Base-by-base conservation (phyloP, 2,888 invertebrate genomes). In the Tuta absoluta region DNA sequence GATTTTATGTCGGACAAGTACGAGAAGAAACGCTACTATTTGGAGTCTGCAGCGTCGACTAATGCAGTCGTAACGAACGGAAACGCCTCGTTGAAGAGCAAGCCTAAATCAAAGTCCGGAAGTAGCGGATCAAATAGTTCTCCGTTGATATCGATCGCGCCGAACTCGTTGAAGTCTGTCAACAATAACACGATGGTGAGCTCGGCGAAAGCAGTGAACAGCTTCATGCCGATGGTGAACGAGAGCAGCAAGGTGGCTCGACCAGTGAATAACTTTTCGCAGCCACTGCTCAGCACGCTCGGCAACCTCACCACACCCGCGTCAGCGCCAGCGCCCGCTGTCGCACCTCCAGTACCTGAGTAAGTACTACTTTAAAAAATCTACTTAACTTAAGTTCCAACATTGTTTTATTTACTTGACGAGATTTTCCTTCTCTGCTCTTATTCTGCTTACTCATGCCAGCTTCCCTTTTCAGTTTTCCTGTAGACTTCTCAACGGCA, bases 1-100 rank as follows among this genome's bases (percentile, higher is more conserved):
- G 98, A 98, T 86, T 95, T 98, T 78, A 97, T 98, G 97, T 94
- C 95, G 63, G 96, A 98, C 80, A 99, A 98, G 89, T 99, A 99
- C 84, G 99, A 99, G 86, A 94, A 96, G 80, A 98, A 98, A 84
- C 94, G 97, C 81, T 95, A 93, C 74, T 91, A 89, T 80, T 74
- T 92, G 64, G 91, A 91, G 68, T 70, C 81, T 1, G 73, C 84
- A 58, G 72, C 76, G 48, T 72, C 83, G 57, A 72, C 77, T 48
- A 78, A 79, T 56, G 81, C 75, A 73, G 67, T 74, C 58, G 64
- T 79, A 23, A 72, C 85, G 56, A 91, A 89, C 72, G 89, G 89
- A 23, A 83, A 75, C 71, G 75, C 79, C 28, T 76, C 79, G 24
- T 65, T 76, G 64, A 89, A 85, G 71, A 85, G 73, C 73, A 89